phyloP scores from a whole-genome alignment of 2,113 vertebrate species.

The Chloebia gouldiae region DNA sequence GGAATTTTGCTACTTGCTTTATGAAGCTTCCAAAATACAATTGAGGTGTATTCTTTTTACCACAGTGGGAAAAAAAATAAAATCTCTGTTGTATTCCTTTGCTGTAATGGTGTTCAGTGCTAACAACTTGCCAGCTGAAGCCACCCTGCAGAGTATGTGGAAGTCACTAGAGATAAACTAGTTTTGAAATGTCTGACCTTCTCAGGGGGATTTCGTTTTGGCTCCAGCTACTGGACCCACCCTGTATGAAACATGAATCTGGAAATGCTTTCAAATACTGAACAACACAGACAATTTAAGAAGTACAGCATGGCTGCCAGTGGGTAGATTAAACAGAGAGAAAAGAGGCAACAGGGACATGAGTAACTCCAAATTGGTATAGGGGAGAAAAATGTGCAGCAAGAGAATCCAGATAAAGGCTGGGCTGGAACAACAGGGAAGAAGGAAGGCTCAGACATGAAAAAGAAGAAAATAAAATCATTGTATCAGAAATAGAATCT shows the following conservation, averaged over 20 bases:
- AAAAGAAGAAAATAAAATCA: constrained; percentile 44
- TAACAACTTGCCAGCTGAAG: not conserved
- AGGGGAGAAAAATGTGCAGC: not conserved
- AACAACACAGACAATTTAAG: not conserved
- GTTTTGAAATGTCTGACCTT: constrained; percentile 1
- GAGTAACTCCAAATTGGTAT: not conserved
- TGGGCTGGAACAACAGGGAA: not conserved
- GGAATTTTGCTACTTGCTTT: not conserved
- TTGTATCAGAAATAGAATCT: constrained; percentile 30
- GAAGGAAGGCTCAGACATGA: not conserved
- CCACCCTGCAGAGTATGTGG: not conserved
- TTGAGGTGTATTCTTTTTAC: not conserved
- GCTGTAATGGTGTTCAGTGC: not conserved
- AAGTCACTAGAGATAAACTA: not conserved
- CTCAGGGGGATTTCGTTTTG: not conserved
- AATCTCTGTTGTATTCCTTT: not conserved
- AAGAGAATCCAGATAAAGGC: not conserved
- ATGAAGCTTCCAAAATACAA: not conserved
- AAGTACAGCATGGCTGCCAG: not conserved
- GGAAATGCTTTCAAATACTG: not conserved
- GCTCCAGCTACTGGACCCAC: not conserved
- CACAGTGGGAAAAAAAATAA: not conserved
- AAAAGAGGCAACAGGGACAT: not conserved
- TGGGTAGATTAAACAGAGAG: not conserved
- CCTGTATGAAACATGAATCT: not conserved